These are phyloP conservation scores for Lordiphosa clarofinis DNA, from an alignment of 1,140 invertebrate genomes.

Conservation along the genomic window DNA sequence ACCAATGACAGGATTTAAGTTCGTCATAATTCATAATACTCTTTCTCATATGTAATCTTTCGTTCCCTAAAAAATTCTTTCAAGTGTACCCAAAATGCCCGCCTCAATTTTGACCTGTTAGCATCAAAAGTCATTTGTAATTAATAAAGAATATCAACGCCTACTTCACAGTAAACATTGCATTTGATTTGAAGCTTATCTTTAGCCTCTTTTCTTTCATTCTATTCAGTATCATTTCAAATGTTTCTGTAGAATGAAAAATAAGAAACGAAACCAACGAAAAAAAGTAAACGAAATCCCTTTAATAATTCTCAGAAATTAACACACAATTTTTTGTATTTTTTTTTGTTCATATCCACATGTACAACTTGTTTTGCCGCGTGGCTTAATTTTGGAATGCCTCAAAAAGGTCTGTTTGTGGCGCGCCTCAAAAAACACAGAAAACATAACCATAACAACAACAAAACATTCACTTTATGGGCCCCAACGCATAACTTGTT, in stretches of 20 bases:
- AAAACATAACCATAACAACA: conserved; percentile 40
- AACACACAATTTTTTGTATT: conserved; percentile 63
- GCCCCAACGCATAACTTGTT: conserved; percentile 47
- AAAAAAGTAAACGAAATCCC: conserved; percentile 24
- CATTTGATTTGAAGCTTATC: conserved; percentile 40
- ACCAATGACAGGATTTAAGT: too few species aligned
- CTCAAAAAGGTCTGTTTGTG: conserved; percentile 70
- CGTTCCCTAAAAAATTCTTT: too few species aligned
- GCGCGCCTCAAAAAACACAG: conserved; percentile 53
- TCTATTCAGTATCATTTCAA: conserved; percentile 54
- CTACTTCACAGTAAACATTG: conserved; percentile 24
- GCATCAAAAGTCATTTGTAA: conserved; percentile 30
- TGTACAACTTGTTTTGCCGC: conserved; percentile 68
- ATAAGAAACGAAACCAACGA: conserved; percentile 29
- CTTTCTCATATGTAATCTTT: too few species aligned
- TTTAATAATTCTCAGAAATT: conserved; percentile 69
- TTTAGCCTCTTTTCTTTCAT: conserved; percentile 25
- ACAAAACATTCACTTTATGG: conserved; percentile 62
- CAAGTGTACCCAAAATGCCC: background rate
- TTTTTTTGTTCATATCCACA: conserved; percentile 37
- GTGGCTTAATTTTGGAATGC: conserved; percentile 64
- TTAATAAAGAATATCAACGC: conserved; percentile 55
- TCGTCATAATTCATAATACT: too few species aligned
- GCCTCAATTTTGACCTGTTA: background rate
- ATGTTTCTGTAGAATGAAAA: conserved; percentile 61